Conservation (phyloP, 2,888 invertebrate species). For the Papilio protenor region DNA sequence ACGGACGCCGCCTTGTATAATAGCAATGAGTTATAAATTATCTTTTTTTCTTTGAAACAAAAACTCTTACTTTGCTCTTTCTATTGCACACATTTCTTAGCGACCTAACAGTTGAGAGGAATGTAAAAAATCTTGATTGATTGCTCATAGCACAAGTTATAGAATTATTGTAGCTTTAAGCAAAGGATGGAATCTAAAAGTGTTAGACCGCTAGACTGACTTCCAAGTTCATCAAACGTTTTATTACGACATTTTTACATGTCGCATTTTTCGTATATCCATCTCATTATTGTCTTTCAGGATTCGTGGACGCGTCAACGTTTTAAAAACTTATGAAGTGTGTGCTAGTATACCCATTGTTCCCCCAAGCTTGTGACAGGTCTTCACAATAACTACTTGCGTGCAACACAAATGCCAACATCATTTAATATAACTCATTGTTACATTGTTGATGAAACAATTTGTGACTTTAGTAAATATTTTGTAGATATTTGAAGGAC, state of each 20-base stretch:
- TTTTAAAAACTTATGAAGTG: slow-evolving; percentile 35
- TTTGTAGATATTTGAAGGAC: no score
- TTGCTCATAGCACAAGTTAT: not conserved
- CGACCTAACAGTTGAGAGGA: not conserved
- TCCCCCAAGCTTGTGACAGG: slow-evolving; percentile 8
- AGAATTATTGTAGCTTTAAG: no score
- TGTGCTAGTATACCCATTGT: slow-evolving; percentile 22
- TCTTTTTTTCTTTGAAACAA: slow-evolving; percentile 13
- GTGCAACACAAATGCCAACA: not conserved
- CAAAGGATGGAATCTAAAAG: no score
- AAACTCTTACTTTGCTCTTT: not conserved
- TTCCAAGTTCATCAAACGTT: no score
- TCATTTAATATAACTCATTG: no score
- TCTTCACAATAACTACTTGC: slow-evolving; percentile 14
- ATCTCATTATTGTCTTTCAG: slow-evolving; percentile 30
- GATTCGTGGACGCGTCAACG: slow-evolving; percentile 23
- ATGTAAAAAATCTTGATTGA: not conserved
- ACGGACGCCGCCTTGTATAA: slow-evolving; percentile 10
- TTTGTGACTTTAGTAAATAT: no score
- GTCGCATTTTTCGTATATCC: not conserved
- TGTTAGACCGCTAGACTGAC: no score
- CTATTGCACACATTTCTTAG: not conserved
- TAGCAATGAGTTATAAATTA: slow-evolving; percentile 18
- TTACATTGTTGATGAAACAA: no score
- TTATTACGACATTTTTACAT: no score